These are phyloP conservation scores for Beris morrisii DNA, from an alignment of 2,888 invertebrate species.

Conservation along the genomic window DNA sequence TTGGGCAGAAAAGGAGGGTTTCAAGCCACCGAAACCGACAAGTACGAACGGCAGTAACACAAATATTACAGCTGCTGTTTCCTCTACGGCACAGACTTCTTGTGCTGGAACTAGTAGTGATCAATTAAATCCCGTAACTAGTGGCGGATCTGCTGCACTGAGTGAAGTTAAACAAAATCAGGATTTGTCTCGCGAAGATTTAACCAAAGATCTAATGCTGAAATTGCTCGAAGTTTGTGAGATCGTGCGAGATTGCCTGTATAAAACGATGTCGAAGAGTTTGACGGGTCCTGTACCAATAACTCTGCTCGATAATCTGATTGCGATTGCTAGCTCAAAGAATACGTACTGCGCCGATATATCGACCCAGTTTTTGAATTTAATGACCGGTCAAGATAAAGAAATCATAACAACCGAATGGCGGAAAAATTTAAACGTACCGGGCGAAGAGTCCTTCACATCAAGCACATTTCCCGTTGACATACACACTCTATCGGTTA, in stretches of 20 bases:
- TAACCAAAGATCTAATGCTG: conserved; percentile 48
- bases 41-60: conserved; percentile 41
- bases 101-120: conserved; percentile 41
- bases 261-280: conserved; percentile 51
- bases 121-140: conserved; percentile 11
- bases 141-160: background rate
- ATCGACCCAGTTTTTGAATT: conserved; percentile 50
- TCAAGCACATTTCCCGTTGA: conserved; percentile 53
- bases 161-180: conserved; percentile 28
- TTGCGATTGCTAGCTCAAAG: conserved; percentile 53
- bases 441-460: conserved; percentile 48
- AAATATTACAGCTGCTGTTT: conserved; percentile 39
- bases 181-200: conserved; percentile 40
- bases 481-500: conserved; percentile 52
- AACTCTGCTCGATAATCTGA: conserved; percentile 50
- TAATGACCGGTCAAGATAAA: conserved; percentile 53
- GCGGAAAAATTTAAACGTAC: conserved; percentile 51
- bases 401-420: conserved; percentile 53
- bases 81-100: conserved; percentile 38
- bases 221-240: conserved; percentile 50
- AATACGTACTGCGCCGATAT: conserved; percentile 51
- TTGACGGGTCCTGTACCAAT: conserved; percentile 49
- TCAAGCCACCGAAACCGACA: conserved; percentile 44
- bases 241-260: conserved; percentile 49
- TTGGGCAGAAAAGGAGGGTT: conserved; percentile 53